Evolutionary conservation across 2,797 vertebrate species (phyloP).

Genomic region (Scolopax rusticola): DNA sequence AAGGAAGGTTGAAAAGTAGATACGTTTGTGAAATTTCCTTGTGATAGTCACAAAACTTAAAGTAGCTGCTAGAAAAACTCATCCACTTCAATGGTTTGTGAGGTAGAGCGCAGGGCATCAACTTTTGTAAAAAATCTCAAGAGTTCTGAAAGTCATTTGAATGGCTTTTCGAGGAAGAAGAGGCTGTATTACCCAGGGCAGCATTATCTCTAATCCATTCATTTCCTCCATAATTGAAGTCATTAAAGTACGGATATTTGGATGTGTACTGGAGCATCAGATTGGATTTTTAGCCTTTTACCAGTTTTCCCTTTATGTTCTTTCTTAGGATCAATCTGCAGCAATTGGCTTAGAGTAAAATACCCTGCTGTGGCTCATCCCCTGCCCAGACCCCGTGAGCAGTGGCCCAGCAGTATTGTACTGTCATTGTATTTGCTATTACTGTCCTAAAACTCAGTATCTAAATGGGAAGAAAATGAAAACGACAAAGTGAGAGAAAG

Average conservation of each 20-base stretch:
- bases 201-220: neutral
- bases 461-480: neutral
- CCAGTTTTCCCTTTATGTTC: neutral
- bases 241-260: neutral
- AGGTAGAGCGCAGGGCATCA: neutral
- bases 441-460: neutral
- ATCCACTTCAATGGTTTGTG: neutral
- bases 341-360: neutral
- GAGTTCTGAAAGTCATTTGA: neutral
- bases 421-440: neutral
- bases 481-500: neutral
- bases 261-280: neutral
- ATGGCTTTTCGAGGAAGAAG: neutral
- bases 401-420: neutral
- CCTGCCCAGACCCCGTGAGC: neutral
- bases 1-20: neutral
- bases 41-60: neutral
- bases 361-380: neutral
- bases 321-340: slow-evolving; percentile 11
- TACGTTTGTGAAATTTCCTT: neutral
- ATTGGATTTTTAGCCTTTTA: slow-evolving; percentile 37
- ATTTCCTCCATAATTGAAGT: slow-evolving; percentile 29
- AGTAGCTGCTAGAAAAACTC: neutral
- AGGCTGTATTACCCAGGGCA: neutral
- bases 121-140: neutral